Evolutionary conservation across 2,113 vertebrate species (phyloP).

Genomic region (Cichladusa arquata): DNA sequence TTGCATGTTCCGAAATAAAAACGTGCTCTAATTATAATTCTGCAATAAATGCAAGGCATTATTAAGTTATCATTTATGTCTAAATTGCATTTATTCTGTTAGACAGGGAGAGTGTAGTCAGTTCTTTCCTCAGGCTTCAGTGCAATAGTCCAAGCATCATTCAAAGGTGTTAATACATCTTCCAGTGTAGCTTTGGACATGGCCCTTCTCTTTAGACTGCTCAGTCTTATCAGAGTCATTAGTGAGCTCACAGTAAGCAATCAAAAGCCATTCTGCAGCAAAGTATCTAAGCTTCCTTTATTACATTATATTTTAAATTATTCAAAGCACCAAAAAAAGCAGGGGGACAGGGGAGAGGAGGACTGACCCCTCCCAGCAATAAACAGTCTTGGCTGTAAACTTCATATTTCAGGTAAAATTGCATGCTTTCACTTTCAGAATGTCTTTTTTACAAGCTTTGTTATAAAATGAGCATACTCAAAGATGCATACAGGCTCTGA

Average conservation of each 20-base stretch:
- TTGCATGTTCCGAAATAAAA: background rate
- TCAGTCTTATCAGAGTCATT: background rate
- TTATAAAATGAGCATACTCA: background rate
- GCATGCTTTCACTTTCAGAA: background rate
- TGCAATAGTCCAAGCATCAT: background rate
- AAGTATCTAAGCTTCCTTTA: background rate
- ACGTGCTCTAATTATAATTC: background rate
- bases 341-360: accelerated
- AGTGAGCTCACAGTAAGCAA: background rate
- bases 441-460: background rate
- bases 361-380: background rate
- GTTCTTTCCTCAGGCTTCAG: background rate
- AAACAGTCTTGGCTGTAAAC: background rate
- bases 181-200: background rate
- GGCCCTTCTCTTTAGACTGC: background rate
- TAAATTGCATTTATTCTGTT: background rate
- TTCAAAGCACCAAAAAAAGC: background rate
- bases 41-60: background rate
- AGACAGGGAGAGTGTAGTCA: background rate
- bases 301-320: background rate
- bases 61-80: background rate
- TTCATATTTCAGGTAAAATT: slow-evolving; percentile 13
- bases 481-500: background rate
- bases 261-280: background rate
- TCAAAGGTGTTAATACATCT: background rate